Conservation (phyloP, 2,888 invertebrate species). For the Rotaria socialis region DNA sequence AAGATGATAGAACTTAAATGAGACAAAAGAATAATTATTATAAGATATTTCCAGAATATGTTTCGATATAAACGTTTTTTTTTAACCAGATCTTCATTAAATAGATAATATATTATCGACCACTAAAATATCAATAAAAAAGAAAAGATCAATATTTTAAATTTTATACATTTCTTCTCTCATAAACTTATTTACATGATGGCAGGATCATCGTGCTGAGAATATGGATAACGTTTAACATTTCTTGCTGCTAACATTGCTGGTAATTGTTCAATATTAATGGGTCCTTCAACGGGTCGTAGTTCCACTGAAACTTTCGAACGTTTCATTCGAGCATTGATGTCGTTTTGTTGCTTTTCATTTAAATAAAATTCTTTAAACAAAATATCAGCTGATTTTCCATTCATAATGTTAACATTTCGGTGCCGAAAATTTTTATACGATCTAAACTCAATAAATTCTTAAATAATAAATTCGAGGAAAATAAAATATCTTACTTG, state of each 20-base stretch:
- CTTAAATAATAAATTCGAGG: not conserved
- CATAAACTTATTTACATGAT: not conserved
- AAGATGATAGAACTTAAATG: not conserved
- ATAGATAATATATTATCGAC: not conserved
- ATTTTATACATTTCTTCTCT: not conserved
- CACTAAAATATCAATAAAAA: not conserved
- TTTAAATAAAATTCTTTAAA: not conserved
- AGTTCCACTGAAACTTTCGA: not conserved
- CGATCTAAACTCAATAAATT: not conserved
- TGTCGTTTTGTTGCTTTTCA: not conserved
- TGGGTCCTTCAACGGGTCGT: not conserved
- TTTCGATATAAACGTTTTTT: no score
- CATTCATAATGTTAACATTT: not conserved
- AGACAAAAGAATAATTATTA: not conserved
- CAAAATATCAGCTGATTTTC: not conserved
- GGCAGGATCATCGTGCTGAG: not conserved
- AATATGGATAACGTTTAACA: constrained; percentile 6
- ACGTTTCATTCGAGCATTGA: not conserved
- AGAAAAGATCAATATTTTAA: not conserved
- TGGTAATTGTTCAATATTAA: not conserved
- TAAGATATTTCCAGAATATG: not conserved
- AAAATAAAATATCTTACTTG: not conserved
- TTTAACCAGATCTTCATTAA: not conserved
- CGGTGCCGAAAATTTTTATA: not conserved
- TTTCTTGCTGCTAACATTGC: constrained; percentile 13